A percentile compares a stretch with the other conserved stretches of the same genome.
Evolutionary conservation across 2,888 invertebrate species (phyloP).

Genomic region (Dynastes grantii): DNA sequence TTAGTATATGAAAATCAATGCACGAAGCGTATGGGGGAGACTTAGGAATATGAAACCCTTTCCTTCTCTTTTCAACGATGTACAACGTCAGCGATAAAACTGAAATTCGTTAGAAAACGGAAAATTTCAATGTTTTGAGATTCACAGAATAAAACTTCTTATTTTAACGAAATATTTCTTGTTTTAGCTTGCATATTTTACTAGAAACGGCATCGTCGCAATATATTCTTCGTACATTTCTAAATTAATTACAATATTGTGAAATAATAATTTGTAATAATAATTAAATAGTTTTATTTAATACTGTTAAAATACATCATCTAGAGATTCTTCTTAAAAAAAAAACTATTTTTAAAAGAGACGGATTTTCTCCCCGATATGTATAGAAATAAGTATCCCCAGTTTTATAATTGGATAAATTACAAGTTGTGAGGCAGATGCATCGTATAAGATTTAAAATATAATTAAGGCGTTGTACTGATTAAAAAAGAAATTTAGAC

Average conservation of each 20-base stretch:
- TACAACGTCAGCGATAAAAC: conserved; percentile 43
- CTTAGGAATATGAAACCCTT: conserved; percentile 54
- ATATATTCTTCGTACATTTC: neutral
- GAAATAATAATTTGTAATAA: neutral
- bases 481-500: conserved; percentile 6
- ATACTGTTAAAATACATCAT: neutral
- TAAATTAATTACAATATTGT: neutral
- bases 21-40: conserved; percentile 51
- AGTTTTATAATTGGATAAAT: conserved; percentile 1
- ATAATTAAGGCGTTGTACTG: neutral
- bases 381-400: neutral
- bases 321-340: neutral
- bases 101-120: conserved; percentile 36
- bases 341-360: neutral
- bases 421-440: neutral
- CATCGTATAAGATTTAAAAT: conserved; percentile 1
- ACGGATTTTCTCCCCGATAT: too few species aligned
- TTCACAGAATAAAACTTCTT: neutral
- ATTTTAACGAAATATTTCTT: too few species aligned
- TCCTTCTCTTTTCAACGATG: conserved; percentile 47
- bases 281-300: neutral
- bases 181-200: neutral
- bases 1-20: conserved; percentile 60
- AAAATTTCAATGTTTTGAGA: neutral
- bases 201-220: neutral